Evolutionary conservation across 2,888 invertebrate species (phyloP).

Genomic region (Bedellia somnulentella): DNA sequence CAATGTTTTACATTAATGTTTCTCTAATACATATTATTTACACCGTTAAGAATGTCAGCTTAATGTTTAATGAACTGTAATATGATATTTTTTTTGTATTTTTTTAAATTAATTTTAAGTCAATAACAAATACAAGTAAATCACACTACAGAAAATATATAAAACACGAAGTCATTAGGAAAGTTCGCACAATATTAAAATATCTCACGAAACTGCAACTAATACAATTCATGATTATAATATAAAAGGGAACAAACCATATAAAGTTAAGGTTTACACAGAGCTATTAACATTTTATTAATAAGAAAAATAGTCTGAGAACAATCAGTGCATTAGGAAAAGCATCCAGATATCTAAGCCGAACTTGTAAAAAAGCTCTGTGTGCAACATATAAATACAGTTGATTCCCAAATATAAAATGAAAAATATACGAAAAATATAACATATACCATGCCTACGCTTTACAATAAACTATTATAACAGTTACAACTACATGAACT

Average conservation of each 20-base stretch:
- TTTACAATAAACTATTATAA: slow-evolving; percentile 56
- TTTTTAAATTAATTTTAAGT: slow-evolving; percentile 42
- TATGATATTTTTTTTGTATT: slow-evolving; percentile 34
- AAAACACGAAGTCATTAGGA: slow-evolving; percentile 50
- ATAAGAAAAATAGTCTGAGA: too few relatives aligned
- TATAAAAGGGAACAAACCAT: slow-evolving; percentile 29
- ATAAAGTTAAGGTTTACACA: slow-evolving; percentile 17
- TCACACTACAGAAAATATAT: slow-evolving; percentile 53
- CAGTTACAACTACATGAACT: slow-evolving; percentile 52
- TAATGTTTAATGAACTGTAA: slow-evolving; percentile 20
- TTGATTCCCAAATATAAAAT: slow-evolving; percentile 26
- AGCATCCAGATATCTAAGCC: too few relatives aligned
- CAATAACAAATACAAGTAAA: slow-evolving; percentile 49
- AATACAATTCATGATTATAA: too few relatives aligned
- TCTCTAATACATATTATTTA: slow-evolving; percentile 44
- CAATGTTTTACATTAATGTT: too few relatives aligned
- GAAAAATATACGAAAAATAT: slow-evolving; percentile 46
- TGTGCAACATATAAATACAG: too few relatives aligned
- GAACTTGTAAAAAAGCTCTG: too few relatives aligned
- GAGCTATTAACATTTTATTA: too few relatives aligned
- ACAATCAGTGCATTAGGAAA: too few relatives aligned
- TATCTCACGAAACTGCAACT: slow-evolving; percentile 35
- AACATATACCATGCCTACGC: slow-evolving; percentile 54
- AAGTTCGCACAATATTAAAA: slow-evolving; percentile 33
- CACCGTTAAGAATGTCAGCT: slow-evolving; percentile 32